Evolutionary conservation across 2,888 invertebrate species (phyloP), one percentile per base, ranked within the genome.

Genomic region (Idaea dimidiata): DNA sequence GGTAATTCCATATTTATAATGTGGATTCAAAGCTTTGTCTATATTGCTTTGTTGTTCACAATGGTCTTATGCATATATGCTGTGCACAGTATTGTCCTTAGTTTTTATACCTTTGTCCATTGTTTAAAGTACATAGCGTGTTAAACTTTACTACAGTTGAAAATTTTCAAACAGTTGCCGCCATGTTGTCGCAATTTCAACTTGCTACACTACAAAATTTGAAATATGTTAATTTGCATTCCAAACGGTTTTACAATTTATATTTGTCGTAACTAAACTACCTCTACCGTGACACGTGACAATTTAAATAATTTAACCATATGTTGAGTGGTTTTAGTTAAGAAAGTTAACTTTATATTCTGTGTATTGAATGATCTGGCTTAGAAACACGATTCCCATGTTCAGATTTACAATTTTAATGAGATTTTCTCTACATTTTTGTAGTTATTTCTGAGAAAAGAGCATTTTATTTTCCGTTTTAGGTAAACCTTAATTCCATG

Each of bases 31-130:
- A 58, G 54, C 32, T 58, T 16, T 61, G 54, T 57, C 57, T 54
- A 54, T 24, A 24, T 24, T 5, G 24, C 24, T 24, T 24, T 24
- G 24, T 24, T 24, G 57, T 58, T 53, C 43, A 14, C 16, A 59
- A 57, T 55, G 54, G 1, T 61, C 17, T 58, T 63, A 59, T 63
- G 60, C 43, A 60, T 60, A 60, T 43, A 24, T 24, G 1, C 24
- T 24, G 5, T 24, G 24, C 24, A 24, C 18, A 59, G 63, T 66
- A 70, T 66, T 67, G 66, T 70, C 62, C 62, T 54, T 54, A 62
- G 60, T 62, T 65, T 64, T 63, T 62, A 61, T 57, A 58, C 56
- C 58, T 62, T 67, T 71, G 67, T 67, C 60, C 57, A 69, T 71
- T 71, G 69, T 71, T 59, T 66, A 60, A 66, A 6, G 10, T 43